Conservation (phyloP, 2,797 vertebrate genomes). For the Phalanger gymnotis region DNA sequence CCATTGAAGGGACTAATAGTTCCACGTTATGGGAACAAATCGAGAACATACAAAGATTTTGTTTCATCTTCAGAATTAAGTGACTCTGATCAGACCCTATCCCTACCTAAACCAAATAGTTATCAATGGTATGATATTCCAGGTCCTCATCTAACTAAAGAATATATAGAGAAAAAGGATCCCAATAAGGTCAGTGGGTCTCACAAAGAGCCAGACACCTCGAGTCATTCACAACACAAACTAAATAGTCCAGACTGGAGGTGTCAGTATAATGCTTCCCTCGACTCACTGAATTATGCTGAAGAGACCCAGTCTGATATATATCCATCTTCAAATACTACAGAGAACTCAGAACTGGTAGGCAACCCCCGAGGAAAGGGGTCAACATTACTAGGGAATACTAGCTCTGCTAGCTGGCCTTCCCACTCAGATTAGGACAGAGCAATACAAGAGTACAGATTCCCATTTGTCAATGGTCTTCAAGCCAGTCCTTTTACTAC, state of each 20-base stretch:
- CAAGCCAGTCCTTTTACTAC: conserved; percentile 30
- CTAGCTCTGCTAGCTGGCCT: neutral
- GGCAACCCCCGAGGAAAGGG: neutral
- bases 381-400: neutral
- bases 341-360: neutral
- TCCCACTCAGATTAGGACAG: neutral
- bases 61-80: neutral
- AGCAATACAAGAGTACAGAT: neutral
- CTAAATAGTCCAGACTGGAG: neutral
- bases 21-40: neutral
- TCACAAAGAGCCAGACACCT: neutral
- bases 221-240: neutral
- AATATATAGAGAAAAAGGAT: neutral
- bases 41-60: neutral
- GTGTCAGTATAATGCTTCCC: neutral
- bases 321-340: neutral
- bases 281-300: neutral
- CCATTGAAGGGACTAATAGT: neutral
- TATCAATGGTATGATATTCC: neutral
- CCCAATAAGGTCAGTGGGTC: neutral
- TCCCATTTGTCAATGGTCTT: neutral
- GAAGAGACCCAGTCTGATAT: neutral
- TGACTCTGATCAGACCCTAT: neutral
- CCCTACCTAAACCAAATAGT: neutral
- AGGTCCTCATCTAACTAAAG: neutral